These are phyloP conservation scores for Rattus norvegicus DNA, from an alignment of 2,113 vertebrate genomes.

Conservation along the genomic window DNA sequence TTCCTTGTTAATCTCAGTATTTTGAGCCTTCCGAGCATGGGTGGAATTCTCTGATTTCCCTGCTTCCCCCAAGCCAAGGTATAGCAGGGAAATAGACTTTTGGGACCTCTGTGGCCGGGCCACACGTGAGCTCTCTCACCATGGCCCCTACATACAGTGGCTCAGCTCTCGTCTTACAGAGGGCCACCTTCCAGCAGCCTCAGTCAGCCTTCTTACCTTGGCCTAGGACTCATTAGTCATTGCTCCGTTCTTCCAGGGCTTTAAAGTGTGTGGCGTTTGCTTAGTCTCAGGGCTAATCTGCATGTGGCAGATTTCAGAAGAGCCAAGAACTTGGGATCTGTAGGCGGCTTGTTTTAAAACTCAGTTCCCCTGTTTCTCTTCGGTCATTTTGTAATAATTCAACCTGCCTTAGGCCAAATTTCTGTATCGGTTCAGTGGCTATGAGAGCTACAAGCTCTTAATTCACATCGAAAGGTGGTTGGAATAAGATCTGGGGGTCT, in stretches of 20 bases:
- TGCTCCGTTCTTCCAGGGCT: background rate
- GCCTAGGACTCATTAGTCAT: background rate
- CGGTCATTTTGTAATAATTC: background rate
- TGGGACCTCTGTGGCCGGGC: background rate
- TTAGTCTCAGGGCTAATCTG: background rate
- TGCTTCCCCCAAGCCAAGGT: background rate
- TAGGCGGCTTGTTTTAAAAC: background rate
- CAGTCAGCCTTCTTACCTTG: background rate
- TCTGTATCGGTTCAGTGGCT: background rate
- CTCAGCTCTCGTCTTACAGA: fast-evolving
- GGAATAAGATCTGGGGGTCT: background rate
- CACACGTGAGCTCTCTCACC: background rate
- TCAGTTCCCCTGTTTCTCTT: background rate
- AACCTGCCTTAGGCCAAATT: background rate
- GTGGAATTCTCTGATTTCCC: background rate
- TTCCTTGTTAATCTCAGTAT: background rate
- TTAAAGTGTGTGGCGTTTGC: background rate
- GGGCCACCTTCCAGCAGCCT: background rate
- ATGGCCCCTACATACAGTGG: no score
- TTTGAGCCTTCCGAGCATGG: background rate
- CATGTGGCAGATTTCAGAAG: background rate
- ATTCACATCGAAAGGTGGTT: background rate
- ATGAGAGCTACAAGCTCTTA: background rate
- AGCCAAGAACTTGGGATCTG: background rate
- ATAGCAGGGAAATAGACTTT: background rate